phyloP scores from a whole-genome alignment of 2,888 invertebrate genomes.

The Ashinkailepas kermadecensis region DNA sequence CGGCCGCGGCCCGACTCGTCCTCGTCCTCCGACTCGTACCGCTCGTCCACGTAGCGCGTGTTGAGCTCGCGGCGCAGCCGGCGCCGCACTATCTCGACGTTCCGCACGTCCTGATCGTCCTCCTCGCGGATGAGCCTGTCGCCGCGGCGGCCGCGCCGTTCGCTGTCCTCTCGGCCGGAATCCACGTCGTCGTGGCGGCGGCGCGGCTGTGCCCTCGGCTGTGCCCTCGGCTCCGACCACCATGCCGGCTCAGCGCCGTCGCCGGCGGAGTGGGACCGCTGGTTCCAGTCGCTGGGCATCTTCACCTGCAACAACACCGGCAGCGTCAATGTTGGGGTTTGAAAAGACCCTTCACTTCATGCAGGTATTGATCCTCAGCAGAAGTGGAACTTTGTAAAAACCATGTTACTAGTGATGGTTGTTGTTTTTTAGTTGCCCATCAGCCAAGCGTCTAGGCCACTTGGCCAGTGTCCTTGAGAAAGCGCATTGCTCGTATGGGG shows the following conservation, averaged over 20 bases:
- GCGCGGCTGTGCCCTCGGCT: background rate
- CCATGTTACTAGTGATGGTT: no score
- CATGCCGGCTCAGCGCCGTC: background rate
- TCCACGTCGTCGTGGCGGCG: background rate
- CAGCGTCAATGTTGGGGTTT: background rate
- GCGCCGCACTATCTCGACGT: constrained; percentile 9
- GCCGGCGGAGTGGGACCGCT: background rate
- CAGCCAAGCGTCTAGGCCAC: no score
- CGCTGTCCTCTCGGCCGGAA: constrained; percentile 15
- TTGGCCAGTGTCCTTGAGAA: no score
- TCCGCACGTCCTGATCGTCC: background rate
- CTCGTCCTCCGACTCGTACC: background rate
- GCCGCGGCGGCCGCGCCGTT: background rate
- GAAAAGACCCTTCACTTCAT: no score
- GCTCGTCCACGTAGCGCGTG: constrained; percentile 12
- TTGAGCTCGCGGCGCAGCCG: constrained; percentile 13
- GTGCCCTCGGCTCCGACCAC: background rate
- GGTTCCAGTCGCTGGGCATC: background rate
- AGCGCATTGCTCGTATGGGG: no score
- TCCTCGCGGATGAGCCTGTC: background rate
- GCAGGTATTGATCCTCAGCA: no score
- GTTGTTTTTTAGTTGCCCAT: no score
- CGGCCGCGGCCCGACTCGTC: background rate
- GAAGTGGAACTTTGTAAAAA: no score
- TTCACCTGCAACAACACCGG: background rate